Evolutionary conservation across 2,888 invertebrate genomes (phyloP), one percentile per base, ranked within the genome.

Genomic region (Artemia sinica): DNA sequence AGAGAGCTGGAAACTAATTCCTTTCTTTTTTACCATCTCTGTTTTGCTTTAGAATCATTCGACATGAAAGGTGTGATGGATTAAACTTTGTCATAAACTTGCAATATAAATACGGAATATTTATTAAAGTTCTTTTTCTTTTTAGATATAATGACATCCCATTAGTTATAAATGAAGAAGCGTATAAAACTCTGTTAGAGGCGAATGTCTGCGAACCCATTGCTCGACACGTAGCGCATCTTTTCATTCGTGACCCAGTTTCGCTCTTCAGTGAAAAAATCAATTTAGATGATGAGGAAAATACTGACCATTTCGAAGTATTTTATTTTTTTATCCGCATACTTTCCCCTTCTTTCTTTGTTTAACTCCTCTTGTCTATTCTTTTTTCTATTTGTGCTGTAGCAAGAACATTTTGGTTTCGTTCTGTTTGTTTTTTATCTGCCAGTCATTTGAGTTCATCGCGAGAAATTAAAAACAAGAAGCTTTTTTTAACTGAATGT

Each of bases 261-360:
- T 93, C 94, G 7, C 80, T 97, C 69, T 96, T 95, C 81, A 87
- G 88, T 28, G 98, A 98, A 79, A 93, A 93, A 77, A 84, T 98
- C 13, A 79, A 96, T 78, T 95, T 95, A 77, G 88, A 96, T 77
- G 96, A 97, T 77, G 80, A 83, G 58, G 87, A 89, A 74, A 96
- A 97, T 75, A 91, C 91, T 0, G 98, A 99, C 78, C 98, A 98
- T 79, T 99, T 99, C 81, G 98, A 99, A 84, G 92, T 91, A 41
- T 41, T 41, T 41, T 41, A 41, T 41, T 41, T 41, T 28, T 41
- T 41, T 41, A 18, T 14, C 3, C 5, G 3, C 66, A 14, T 66
- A 5, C 28, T 18, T 49, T 69, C 52, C 41, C 14, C 10, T 49
- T 50, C 28, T 50, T 51, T 52, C 49, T 70, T 28, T 70, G 41